Base-by-base conservation (phyloP, 2,797 vertebrate genomes). In the Phrynocephalus guinanensis region DNA sequence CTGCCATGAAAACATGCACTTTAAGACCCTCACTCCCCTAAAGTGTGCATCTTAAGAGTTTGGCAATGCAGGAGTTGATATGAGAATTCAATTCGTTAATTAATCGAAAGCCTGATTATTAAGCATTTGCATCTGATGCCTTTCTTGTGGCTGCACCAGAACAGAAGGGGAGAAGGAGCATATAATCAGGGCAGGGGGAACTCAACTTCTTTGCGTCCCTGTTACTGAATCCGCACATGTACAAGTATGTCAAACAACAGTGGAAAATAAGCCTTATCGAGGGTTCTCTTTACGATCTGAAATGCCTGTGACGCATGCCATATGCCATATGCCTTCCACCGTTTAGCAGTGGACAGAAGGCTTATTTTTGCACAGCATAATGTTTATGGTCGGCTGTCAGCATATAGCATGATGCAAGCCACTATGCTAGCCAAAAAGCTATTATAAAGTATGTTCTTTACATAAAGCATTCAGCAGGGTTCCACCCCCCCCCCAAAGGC, bases 391-490 rank as follows among this genome's bases (percentile, higher is more conserved):
- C 38, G 72, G 83, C 90, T 92, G 89, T 86, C 88, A 76, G 71
- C 1, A 0, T 71, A 81, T 1, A 86, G 84, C 68, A 38, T 92
- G 93, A 93, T 83, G 86, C 92, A 91, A 93, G 94, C 84, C 78
- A 91, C 89, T 68, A 86, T 56, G 85, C 2, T 1, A 91, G 92
- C 91, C 93, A 92, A 93, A 93, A 56, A 92, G 85, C 82, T 91
- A 82, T 94, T 93, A 94, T 86, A 90, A n/a, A 30, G 9, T 82
- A 72, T 87, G 89, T 90, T 93, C 91, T 93, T 94, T 94, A 92
- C 93, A 90, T 63, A 87, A 90, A 91, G 92, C 87, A 88, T 83
- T 94, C 82, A 92, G 86, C 83, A 86, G 82, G 68, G 91, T 88
- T 84, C 81, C 38, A 38, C 38, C 38, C 38, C 38, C 38, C 38